These are phyloP conservation scores for Drosophila kambysellisi DNA, from an alignment of 2,888 invertebrate genomes.

Conservation along the genomic window DNA sequence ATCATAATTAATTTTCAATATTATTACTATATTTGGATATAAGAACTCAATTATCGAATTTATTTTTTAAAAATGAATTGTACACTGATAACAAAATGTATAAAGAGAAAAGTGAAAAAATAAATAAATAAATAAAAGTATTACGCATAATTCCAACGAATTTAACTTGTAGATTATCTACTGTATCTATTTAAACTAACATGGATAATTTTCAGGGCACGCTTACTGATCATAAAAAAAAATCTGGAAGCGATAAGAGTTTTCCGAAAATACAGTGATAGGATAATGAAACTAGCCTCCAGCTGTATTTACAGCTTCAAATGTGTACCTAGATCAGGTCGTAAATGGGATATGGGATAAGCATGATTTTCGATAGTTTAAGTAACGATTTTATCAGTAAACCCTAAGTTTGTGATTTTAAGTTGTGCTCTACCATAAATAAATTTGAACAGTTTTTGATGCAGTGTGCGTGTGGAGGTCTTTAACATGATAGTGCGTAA, in stretches of 20 bases:
- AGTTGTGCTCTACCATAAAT: background rate
- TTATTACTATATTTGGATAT: background rate
- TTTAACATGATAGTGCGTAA: slow-evolving; percentile 35
- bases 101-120: background rate
- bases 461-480: slow-evolving; percentile 24
- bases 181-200: background rate
- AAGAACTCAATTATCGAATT: fast-evolving
- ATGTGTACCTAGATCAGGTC: background rate
- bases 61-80: background rate
- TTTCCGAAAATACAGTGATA: background rate
- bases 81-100: background rate
- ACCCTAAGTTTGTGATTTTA: background rate
- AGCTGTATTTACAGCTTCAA: background rate
- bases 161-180: background rate
- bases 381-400: background rate
- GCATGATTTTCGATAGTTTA: background rate
- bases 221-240: background rate
- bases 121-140: background rate
- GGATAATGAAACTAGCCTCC: background rate
- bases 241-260: background rate
- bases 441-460: background rate
- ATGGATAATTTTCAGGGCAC: background rate
- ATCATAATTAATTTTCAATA: background rate
- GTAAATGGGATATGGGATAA: background rate
- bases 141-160: too few relatives aligned